Percentiles rank a stretch among this genome's conserved stretches.
phyloP scores from a whole-genome alignment of 2,797 vertebrate genomes.

The Dendrocincla fuliginosa region DNA sequence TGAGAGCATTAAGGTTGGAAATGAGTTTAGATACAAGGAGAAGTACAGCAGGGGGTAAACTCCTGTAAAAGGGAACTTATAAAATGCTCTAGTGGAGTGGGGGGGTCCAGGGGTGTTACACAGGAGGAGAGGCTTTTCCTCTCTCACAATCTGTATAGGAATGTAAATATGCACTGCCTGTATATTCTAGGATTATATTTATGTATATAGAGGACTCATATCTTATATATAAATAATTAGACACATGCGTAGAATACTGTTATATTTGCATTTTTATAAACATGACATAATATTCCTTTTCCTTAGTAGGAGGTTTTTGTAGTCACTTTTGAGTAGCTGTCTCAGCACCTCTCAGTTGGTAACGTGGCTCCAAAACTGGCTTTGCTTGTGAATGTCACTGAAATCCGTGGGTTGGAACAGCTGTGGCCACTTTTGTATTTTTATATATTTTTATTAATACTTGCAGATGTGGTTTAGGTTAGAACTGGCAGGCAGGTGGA shows the following conservation, averaged over 20 bases:
- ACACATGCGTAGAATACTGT: background rate
- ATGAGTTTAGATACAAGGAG: background rate
- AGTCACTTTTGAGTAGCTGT: background rate
- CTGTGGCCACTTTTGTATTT: constrained; percentile 18
- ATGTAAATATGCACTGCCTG: constrained; percentile 31
- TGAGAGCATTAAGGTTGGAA: rapidly evolving
- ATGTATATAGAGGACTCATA: constrained; percentile 34
- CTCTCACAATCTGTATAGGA: background rate
- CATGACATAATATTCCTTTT: background rate
- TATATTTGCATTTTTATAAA: constrained; percentile 61
- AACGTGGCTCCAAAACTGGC: background rate
- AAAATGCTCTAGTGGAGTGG: background rate
- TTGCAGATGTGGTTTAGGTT: background rate
- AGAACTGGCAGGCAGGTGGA: background rate
- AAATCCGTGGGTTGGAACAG: background rate
- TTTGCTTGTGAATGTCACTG: background rate
- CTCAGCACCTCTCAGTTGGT: background rate
- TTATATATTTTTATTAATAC: background rate
- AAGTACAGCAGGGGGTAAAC: background rate
- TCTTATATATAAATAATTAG: background rate
- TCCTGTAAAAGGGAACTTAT: background rate
- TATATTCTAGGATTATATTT: constrained; percentile 20
- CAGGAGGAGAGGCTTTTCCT: background rate
- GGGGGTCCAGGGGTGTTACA: background rate
- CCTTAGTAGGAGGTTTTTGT: background rate